Conservation (phyloP, 2,113 vertebrate species). For the Bujurquina vittata region DNA sequence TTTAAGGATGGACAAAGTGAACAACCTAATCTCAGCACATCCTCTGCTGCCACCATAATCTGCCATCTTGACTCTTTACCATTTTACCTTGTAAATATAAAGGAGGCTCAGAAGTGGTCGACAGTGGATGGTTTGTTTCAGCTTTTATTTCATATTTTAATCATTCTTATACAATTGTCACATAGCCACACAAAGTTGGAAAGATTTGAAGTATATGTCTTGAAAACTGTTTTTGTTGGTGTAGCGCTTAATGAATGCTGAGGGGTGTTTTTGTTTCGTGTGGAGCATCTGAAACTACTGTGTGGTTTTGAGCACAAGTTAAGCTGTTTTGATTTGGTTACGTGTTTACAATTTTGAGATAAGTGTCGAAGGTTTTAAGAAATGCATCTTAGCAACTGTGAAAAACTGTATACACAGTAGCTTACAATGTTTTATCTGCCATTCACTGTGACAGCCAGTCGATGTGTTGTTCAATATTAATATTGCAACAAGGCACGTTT, state of each 20-base stretch:
- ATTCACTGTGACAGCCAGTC: conserved; percentile 15
- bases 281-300: not conserved
- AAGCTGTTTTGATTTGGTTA: not conserved
- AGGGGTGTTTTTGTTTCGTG: not conserved
- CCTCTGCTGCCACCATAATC: not conserved
- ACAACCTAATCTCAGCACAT: not conserved
- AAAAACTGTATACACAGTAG: not conserved
- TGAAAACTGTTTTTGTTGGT: not conserved
- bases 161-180: not conserved
- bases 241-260: not conserved
- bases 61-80: not conserved
- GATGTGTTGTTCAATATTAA: conserved; percentile 38
- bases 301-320: not conserved
- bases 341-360: not conserved
- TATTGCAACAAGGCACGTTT: not conserved
- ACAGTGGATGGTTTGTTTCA: not conserved
- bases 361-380: not conserved
- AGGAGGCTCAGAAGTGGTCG: not conserved
- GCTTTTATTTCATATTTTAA: not conserved
- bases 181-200: not conserved
- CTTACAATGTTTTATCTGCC: not conserved
- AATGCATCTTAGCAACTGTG: not conserved
- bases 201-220: not conserved
- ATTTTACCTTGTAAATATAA: not conserved
- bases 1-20: not conserved